Conservation (phyloP, 2,113 vertebrate genomes). For the Panthera leo region DNA sequence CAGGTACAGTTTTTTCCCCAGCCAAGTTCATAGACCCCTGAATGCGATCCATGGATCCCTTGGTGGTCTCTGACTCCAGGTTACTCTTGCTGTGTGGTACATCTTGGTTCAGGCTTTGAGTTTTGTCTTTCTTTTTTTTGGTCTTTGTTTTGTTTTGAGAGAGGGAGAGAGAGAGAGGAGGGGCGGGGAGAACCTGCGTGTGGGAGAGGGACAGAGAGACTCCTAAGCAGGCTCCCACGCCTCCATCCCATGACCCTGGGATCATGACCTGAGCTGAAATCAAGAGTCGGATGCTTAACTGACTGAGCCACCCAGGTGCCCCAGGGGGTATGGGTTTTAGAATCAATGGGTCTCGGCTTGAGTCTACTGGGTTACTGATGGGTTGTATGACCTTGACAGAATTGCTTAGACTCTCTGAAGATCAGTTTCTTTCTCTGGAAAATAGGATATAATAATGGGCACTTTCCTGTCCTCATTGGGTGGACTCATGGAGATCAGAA, state of each 20-base stretch:
- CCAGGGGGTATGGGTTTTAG: neutral
- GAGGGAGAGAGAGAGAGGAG: too few relatives aligned
- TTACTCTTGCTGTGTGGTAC: neutral
- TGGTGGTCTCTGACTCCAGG: neutral
- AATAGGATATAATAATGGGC: neutral
- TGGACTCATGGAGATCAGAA: neutral
- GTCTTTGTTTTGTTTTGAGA: too few relatives aligned
- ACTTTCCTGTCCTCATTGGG: neutral
- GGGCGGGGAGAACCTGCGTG: too few relatives aligned
- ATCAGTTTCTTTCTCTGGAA: neutral
- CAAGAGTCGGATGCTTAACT: too few relatives aligned
- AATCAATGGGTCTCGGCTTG: neutral
- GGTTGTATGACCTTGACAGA: neutral
- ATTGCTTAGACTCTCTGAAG: neutral
- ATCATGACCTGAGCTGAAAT: too few relatives aligned
- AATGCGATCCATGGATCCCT: neutral
- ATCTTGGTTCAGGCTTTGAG: neutral
- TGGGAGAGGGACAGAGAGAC: too few relatives aligned
- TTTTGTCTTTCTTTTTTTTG: neutral
- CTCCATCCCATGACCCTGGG: too few relatives aligned
- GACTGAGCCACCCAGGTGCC: too few relatives aligned
- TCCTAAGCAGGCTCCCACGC: too few relatives aligned
- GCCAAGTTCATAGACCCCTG: neutral
- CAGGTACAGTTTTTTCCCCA: neutral
- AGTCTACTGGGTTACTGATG: neutral